Percentiles rank a stretch among this genome's conserved stretches.
phyloP scores from a whole-genome alignment of 2,113 vertebrate genomes.

The Ursus arctos region DNA sequence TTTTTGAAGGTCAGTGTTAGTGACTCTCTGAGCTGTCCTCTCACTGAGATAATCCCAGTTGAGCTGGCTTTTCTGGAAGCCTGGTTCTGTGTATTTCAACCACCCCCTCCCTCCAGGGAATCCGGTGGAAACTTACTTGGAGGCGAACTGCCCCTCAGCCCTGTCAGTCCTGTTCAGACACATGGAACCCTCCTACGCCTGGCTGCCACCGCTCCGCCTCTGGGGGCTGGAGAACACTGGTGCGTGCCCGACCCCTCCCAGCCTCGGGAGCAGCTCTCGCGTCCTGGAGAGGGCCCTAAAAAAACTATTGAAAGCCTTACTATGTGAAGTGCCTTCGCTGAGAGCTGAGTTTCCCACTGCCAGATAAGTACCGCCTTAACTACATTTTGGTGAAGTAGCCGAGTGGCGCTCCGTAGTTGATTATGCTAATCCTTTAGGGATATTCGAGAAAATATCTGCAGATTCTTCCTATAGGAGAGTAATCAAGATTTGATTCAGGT shows the following conservation, averaged over 20 bases:
- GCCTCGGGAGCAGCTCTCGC: constrained; percentile 67
- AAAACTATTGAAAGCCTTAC: constrained; percentile 80
- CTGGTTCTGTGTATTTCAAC: background rate
- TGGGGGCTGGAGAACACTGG: background rate
- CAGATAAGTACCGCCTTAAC: constrained; percentile 79
- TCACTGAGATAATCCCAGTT: constrained; percentile 54
- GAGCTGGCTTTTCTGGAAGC: constrained; percentile 67
- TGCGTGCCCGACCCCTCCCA: background rate
- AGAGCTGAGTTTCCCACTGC: constrained; percentile 75
- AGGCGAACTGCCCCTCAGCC: constrained; percentile 40
- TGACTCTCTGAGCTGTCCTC: constrained; percentile 34
- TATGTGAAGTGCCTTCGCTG: constrained; percentile 77
- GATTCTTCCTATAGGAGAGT: constrained; percentile 70
- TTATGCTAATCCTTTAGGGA: constrained; percentile 80
- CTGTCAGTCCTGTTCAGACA: background rate
- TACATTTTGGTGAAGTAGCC: constrained; percentile 75
- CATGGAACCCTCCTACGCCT: background rate
- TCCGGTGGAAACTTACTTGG: background rate
- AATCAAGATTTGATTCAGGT: constrained; percentile 72
- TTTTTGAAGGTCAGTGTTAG: constrained; percentile 72
- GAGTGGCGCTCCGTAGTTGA: constrained; percentile 76
- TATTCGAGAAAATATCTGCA: constrained; percentile 68
- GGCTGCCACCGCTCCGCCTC: background rate
- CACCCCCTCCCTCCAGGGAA: background rate
- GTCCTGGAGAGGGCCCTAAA: constrained; percentile 74